Percentiles rank a stretch among this genome's conserved stretches.
Conservation (phyloP, 2,113 vertebrate genomes). For the Pteruthius melanotis region DNA sequence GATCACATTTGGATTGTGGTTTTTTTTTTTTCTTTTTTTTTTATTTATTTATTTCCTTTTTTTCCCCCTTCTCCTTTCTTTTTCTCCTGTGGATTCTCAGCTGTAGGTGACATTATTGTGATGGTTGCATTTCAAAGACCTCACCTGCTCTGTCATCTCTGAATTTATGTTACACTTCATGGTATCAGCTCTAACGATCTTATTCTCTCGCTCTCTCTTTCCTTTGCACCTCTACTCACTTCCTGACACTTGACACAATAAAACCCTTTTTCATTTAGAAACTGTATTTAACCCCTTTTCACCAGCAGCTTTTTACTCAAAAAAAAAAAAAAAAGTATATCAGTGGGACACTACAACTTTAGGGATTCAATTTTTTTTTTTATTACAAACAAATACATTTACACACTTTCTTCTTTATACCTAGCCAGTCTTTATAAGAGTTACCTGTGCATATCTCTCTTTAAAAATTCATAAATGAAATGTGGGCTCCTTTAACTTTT, state of each 20-base stretch:
- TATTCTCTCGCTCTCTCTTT: conserved; percentile 69
- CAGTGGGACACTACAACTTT: conserved; percentile 6
- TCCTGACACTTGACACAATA: conserved; percentile 77
- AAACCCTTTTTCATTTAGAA: conserved; percentile 76
- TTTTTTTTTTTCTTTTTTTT: not conserved
- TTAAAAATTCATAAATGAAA: conserved; percentile 2
- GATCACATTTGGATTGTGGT: not conserved
- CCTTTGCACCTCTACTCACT: conserved; percentile 73
- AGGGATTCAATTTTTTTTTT: conserved; percentile 31
- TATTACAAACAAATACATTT: conserved; percentile 11
- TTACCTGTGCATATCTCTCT: not conserved
- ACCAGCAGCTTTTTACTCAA: conserved; percentile 60
- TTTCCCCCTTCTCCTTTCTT: not conserved
- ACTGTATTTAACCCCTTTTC: conserved; percentile 72
- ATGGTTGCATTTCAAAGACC: conserved; percentile 44
- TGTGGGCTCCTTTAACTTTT: conserved; percentile 8
- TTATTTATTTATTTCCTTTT: not conserved
- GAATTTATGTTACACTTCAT: conserved; percentile 69
- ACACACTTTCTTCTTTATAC: not conserved
- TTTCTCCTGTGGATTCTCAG: conserved; percentile 42
- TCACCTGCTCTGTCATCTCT: conserved; percentile 72
- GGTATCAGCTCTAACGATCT: conserved; percentile 70
- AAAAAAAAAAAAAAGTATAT: conserved; percentile 57
- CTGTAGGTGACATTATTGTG: conserved; percentile 36
- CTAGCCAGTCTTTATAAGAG: not conserved